Base-by-base conservation (phyloP, 2,888 invertebrate genomes). In the Volucella inanis region DNA sequence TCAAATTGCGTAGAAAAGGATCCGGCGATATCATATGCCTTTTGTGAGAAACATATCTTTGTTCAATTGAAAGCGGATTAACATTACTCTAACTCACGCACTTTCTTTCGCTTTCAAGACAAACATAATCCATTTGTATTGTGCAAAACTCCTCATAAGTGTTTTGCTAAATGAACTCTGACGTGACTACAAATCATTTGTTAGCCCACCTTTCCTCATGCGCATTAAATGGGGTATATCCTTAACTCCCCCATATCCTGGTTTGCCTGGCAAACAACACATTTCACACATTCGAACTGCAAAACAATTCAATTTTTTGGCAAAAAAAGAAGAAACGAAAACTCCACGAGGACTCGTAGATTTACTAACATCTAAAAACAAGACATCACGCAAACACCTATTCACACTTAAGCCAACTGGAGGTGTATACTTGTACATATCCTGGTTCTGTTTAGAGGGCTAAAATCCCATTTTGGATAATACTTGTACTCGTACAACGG, bases 111-210 rank as follows among this genome's bases (percentile, higher is more conserved):
- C 18, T 15, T 39, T 10, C n/a, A 8, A 39, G 11, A 43, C 11
- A 22, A 12, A 59, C 38, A 59, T 65, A 71, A 65, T 65, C 61
- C 68, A 55, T 18, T 68, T 80, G 31, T 80, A 77, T 62, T 85
- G 85, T 50, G 77, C 67, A 71, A 77, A 80, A 85, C 67, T 72
- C 76, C 80, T 59, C 85, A 72, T 80, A 85, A 81, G 85, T 85
- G 85, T 85, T 85, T 81, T 72, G 57, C 85, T 85, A 81, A 85
- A 85, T 85, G 85, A 85, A 68, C 85, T 77, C 71, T 84, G 79
- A 84, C 85, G 85, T 85, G 85, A 85, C 85, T 81, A 81, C 76
- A 76, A 81, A 77, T 85, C 85, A 85, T 85, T 85, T 85, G 75
- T 80, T 77, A 76, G 49, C 65, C 41, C 67, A 62, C 61, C 68